Evolutionary conservation across 2,888 invertebrate species (phyloP), one percentile per base, ranked within the genome.

Genomic region (Matsumyia berberina): DNA sequence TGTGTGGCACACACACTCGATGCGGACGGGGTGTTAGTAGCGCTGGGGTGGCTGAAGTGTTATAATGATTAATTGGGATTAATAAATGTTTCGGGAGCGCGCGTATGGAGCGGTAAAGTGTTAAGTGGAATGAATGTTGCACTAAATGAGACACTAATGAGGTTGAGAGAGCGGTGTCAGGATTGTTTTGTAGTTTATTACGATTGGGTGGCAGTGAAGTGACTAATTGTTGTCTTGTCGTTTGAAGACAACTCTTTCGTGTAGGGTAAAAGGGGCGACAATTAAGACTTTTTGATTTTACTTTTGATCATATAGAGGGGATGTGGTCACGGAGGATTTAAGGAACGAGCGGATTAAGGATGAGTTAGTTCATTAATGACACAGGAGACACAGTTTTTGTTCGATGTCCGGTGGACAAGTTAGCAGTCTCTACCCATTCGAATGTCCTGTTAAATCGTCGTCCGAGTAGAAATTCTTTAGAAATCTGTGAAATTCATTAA

Each of bases 81-180:
- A 85, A 85, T 85, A 85, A 85, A 74, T 74, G 74, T 72, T 74
- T 67, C 42, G 80, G 74, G 44, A 66, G 64, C n/a, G 24, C 24
- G 1, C 62, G 69, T 69, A 80, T 58, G 64, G 60, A 76, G 80
- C 74, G 74, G 74, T 66, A 80, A 85, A 85, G 85, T 85, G 85
- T 80, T 85, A 80, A 85, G 80, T 85, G 80, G 55, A 70, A 85
- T 85, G 80, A 76, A 85, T 85, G 85, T 64, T 85, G 85, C 80
- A 72, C 64, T 74, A 85, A 85, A 85, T 85, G 80, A 80, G 80
- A 66, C 66, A 80, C 80, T 85, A 85, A 85, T 85, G 79, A 85
- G 85, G 74, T 80, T 80, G 69, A 80, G 24, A 24, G 24, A 24
- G 51, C 70, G 74, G 62, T 83, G 82, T 58, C 55, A 53, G 33